Percentiles rank a stretch among this genome's conserved stretches.
phyloP scores from a whole-genome alignment of 1,140 invertebrate species.

The Batillaria attramentaria region DNA sequence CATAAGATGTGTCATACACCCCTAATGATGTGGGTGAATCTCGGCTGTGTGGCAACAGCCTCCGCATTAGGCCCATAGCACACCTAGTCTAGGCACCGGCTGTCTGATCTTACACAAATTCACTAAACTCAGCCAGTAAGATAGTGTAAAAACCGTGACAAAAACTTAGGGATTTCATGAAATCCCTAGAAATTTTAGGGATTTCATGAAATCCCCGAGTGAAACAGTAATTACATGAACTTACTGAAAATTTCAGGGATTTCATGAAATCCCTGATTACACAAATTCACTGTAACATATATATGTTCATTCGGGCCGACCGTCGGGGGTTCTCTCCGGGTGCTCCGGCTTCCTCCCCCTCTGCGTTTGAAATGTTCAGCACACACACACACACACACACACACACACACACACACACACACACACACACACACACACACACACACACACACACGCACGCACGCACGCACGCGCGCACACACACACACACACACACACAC shows the following conservation, averaged over 20 bases:
- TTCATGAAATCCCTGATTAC: not conserved
- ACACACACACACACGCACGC: conserved; percentile 9
- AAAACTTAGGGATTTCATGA: too few relatives aligned
- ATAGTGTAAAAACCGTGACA: too few relatives aligned
- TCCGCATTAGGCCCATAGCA: too few relatives aligned
- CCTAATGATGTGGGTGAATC: too few relatives aligned
- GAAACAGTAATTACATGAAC: not conserved
- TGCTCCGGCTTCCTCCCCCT: not conserved
- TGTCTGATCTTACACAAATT: too few relatives aligned
- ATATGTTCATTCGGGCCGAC: not conserved
- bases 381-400: too few relatives aligned
- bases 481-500: conserved; percentile 16
- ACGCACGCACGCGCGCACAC: conserved; percentile 4
- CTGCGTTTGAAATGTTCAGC: not conserved
- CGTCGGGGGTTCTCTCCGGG: not conserved
- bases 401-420: too few relatives aligned
- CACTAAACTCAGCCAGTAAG: too few relatives aligned
- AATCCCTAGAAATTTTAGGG: too few relatives aligned
- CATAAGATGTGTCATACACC: too few relatives aligned
- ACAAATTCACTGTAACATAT: not conserved
- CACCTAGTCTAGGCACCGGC: too few relatives aligned
- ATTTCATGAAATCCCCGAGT: not conserved
- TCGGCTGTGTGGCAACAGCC: too few relatives aligned
- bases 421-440: conserved; percentile 8
- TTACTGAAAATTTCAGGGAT: not conserved